Evolutionary conservation across 2,888 invertebrate species (phyloP).

Genomic region (Halictus quadricinctus): DNA sequence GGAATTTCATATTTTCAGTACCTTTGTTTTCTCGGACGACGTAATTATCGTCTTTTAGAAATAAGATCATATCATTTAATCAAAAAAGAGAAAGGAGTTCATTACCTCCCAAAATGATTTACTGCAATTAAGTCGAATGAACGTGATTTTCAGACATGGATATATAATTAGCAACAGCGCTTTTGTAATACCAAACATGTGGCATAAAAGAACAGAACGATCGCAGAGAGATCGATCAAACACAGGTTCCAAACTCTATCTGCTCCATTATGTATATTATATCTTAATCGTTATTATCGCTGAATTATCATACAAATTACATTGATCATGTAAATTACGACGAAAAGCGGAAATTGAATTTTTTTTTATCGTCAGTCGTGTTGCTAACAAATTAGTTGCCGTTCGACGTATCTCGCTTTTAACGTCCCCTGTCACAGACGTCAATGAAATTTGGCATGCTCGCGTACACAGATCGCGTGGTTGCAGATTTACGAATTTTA

Average conservation of each 20-base stretch:
- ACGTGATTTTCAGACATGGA: background rate
- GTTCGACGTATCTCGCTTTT: slow-evolving; percentile 35
- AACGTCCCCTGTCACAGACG: slow-evolving; percentile 28
- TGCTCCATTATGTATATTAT: slow-evolving; percentile 38
- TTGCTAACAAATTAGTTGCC: slow-evolving; percentile 52
- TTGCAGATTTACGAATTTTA: slow-evolving; percentile 30
- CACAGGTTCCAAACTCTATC: slow-evolving; percentile 23
- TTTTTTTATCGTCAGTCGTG: slow-evolving; percentile 33
- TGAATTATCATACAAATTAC: slow-evolving; percentile 50
- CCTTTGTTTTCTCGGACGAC: background rate
- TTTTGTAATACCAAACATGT: slow-evolving; percentile 17
- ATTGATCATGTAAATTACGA: slow-evolving; percentile 39
- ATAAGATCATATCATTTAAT: background rate
- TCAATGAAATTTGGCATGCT: slow-evolving; percentile 44
- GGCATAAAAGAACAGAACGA: background rate
- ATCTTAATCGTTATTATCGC: slow-evolving; percentile 52
- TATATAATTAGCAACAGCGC: slow-evolving; percentile 2
- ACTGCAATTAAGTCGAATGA: background rate
- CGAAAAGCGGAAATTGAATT: slow-evolving; percentile 50
- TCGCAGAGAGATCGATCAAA: slow-evolving; percentile 22
- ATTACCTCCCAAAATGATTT: background rate
- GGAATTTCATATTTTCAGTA: background rate
- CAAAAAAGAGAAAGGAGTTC: background rate
- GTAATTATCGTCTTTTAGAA: slow-evolving; percentile 3
- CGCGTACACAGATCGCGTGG: slow-evolving; percentile 32